phyloP scores from a whole-genome alignment of 2,888 invertebrate genomes.

The Apoda limacodes region DNA sequence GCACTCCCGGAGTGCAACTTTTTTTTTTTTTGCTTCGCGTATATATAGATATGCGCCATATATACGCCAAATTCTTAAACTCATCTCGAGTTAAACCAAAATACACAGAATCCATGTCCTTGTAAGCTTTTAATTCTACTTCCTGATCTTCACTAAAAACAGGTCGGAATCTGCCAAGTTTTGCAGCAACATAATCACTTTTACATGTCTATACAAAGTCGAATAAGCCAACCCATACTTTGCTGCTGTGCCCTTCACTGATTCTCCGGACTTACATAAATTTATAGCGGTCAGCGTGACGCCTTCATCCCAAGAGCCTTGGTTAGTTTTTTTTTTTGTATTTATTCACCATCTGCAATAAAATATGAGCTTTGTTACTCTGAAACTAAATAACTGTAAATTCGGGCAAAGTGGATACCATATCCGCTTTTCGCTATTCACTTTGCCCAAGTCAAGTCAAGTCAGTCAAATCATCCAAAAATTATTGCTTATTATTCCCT shows the following conservation, averaged over 20 bases:
- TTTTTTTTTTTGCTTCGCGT: too few relatives aligned
- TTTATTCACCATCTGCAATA: slow-evolving; percentile 15
- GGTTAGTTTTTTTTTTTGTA: slow-evolving; percentile 17
- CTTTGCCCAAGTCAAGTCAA: slow-evolving; percentile 11
- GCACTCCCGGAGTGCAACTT: too few relatives aligned
- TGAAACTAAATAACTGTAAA: too few relatives aligned
- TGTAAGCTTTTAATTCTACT: slow-evolving; percentile 17
- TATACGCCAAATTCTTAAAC: slow-evolving; percentile 18
- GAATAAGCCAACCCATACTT: slow-evolving; percentile 19
- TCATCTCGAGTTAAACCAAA: slow-evolving; percentile 20
- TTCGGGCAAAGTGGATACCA: too few relatives aligned
- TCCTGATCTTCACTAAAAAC: slow-evolving; percentile 20
- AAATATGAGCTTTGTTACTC: slow-evolving; percentile 12
- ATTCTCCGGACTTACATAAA: slow-evolving; percentile 18
- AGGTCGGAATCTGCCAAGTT: slow-evolving; percentile 19
- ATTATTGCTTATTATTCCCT: too few relatives aligned
- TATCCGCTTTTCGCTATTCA: too few relatives aligned
- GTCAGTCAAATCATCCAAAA: slow-evolving; percentile 6
- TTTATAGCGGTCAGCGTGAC: slow-evolving; percentile 17
- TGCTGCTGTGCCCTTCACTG: slow-evolving; percentile 14
- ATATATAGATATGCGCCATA: too few relatives aligned
- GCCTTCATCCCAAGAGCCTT: slow-evolving; percentile 15
- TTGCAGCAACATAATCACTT: slow-evolving; percentile 14
- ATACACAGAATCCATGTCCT: slow-evolving; percentile 20
- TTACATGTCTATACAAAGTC: slow-evolving; percentile 17